Evolutionary conservation across 2,113 vertebrate genomes (phyloP).

Genomic region (Zonotrichia leucophrys): DNA sequence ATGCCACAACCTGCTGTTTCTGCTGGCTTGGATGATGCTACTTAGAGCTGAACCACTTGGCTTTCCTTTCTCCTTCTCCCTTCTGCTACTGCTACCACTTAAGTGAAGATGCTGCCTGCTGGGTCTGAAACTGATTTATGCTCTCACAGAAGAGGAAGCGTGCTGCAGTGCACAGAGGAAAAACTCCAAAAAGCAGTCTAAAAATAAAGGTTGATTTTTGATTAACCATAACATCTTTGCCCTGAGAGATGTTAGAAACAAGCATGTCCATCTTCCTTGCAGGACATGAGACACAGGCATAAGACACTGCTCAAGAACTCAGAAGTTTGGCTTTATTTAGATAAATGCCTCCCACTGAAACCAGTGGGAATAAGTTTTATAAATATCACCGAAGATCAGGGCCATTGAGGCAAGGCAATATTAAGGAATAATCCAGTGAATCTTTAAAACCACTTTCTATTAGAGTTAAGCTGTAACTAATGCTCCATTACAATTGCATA

Average conservation of each 20-base stretch:
- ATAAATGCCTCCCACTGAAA: background rate
- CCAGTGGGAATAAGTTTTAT: background rate
- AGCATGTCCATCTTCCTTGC: background rate
- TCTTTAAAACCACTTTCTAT: constrained; percentile 9
- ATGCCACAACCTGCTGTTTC: background rate
- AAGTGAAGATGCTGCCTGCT: background rate
- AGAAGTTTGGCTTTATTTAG: background rate
- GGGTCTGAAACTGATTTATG: background rate
- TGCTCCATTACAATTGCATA: background rate
- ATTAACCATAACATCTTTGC: background rate
- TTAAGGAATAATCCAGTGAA: constrained; percentile 9
- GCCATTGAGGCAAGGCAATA: background rate
- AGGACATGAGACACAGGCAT: background rate
- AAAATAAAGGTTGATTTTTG: background rate
- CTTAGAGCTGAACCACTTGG: background rate
- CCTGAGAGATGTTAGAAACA: background rate
- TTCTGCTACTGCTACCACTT: background rate
- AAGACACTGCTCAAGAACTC: background rate
- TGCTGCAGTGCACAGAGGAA: background rate
- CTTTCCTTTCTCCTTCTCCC: background rate
- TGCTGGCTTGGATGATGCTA: background rate
- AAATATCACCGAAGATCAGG: background rate
- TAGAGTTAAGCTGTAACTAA: constrained; percentile 34
- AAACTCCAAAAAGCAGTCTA: background rate
- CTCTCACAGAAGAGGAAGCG: background rate